phyloP scores from a whole-genome alignment of 1,140 invertebrate genomes.

The Atta texana region DNA sequence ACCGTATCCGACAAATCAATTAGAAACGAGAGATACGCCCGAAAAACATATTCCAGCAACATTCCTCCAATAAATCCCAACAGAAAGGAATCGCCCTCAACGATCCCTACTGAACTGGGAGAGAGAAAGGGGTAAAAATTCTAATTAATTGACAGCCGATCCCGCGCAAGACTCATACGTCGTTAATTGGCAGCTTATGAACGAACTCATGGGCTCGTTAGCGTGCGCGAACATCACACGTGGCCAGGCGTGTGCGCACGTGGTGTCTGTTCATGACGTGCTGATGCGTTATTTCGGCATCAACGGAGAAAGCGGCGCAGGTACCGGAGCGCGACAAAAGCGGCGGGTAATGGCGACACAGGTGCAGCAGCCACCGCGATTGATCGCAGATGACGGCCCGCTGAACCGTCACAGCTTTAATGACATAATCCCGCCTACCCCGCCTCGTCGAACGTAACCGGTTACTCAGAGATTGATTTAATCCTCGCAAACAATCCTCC shows the following conservation, averaged over 20 bases:
- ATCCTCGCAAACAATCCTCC: not conserved
- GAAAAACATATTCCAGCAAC: not conserved
- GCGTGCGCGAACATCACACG: slow-evolving; percentile 68
- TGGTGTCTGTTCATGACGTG: slow-evolving; percentile 9
- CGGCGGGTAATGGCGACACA: slow-evolving; percentile 66
- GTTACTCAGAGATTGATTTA: not conserved
- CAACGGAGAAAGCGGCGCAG: slow-evolving; percentile 33
- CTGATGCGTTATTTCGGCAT: slow-evolving; percentile 71
- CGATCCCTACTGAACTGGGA: not conserved
- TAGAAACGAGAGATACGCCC: not conserved
- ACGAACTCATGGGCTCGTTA: slow-evolving; percentile 82
- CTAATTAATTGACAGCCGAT: slow-evolving; percentile 84
- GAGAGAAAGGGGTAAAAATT: slow-evolving; percentile 75
- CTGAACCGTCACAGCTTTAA: slow-evolving; percentile 74
- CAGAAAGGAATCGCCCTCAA: not conserved
- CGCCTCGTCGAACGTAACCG: slow-evolving; percentile 1
- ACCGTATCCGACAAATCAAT: not conserved
- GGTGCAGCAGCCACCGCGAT: slow-evolving; percentile 65
- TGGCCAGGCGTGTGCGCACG: slow-evolving; percentile 31
- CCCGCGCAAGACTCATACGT: slow-evolving; percentile 80
- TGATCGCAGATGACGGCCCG: slow-evolving; percentile 70
- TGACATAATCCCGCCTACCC: slow-evolving; percentile 68
- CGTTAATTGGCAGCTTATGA: slow-evolving; percentile 85
- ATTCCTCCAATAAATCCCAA: not conserved
- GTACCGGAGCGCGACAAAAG: slow-evolving; percentile 66